Evolutionary conservation across 2,797 vertebrate species (phyloP).

Genomic region (Psittacula derbiana): DNA sequence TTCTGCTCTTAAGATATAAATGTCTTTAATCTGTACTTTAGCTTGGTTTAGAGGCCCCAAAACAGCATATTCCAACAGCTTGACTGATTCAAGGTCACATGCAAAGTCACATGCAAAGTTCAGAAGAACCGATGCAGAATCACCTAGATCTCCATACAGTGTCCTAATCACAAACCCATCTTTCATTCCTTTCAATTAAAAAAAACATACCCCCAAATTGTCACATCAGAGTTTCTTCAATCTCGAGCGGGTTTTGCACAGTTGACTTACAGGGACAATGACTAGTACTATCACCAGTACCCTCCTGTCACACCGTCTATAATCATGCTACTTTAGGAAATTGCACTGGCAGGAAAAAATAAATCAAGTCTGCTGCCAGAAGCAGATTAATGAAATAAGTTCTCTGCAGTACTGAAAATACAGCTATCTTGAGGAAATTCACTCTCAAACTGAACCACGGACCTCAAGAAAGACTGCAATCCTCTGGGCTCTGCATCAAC

Average conservation of each 20-base stretch:
- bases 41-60: not conserved
- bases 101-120: no score
- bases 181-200: not conserved
- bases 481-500: not conserved
- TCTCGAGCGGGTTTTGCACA: not conserved
- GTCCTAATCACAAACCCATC: not conserved
- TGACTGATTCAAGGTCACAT: not conserved
- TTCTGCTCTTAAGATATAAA: not conserved
- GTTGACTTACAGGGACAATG: not conserved
- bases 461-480: not conserved
- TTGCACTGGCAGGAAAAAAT: not conserved
- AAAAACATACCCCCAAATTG: accelerated
- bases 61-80: not conserved
- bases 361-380: conserved; percentile 34
- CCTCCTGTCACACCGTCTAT: not conserved
- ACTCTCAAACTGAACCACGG: not conserved
- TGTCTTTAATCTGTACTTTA: not conserved
- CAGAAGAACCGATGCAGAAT: not conserved
- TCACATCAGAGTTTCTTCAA: not conserved
- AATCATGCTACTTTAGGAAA: not conserved
- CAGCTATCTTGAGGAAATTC: conserved; percentile 2
- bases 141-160: not conserved
- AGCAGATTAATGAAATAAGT: conserved; percentile 4
- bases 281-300: not conserved
- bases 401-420: not conserved